A percentile compares a stretch with the other conserved stretches of the same genome.
phyloP scores from a whole-genome alignment of 2,888 invertebrate genomes.

The Augochlorella aurata region DNA sequence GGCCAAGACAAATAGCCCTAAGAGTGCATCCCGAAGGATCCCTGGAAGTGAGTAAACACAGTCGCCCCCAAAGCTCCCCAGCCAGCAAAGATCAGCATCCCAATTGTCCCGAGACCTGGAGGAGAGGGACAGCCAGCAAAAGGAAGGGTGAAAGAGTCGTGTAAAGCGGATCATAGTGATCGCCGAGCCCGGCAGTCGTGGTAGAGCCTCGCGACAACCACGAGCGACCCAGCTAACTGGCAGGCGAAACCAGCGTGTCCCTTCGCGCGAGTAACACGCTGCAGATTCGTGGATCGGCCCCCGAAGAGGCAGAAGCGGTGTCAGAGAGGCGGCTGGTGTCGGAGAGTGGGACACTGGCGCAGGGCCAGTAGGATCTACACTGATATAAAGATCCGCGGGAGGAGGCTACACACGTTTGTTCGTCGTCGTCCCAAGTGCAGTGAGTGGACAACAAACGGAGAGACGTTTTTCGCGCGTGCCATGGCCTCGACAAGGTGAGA shows the following conservation, averaged over 20 bases:
- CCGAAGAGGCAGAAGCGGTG: constrained; percentile 13
- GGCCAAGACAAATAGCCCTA: no score
- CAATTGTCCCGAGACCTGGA: no score
- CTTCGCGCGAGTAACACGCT: constrained; percentile 29
- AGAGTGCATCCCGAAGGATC: no score
- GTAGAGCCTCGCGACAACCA: constrained; percentile 63
- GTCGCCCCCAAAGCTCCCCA: no score
- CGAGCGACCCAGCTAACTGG: constrained; percentile 11
- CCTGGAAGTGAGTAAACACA: no score
- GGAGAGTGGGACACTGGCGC: constrained; percentile 66
- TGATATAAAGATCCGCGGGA: constrained; percentile 67
- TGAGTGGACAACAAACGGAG: constrained; percentile 58
- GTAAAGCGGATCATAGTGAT: constrained; percentile 56
- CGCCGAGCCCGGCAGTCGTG: constrained; percentile 59
- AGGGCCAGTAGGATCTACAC: constrained; percentile 66
- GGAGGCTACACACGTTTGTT: constrained; percentile 66
- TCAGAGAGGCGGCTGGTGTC: constrained; percentile 24
- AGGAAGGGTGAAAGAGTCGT: constrained; percentile 60
- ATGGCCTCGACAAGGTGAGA: constrained; percentile 16
- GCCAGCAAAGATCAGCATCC: no score
- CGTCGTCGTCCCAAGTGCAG: constrained; percentile 75
- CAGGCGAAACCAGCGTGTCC: constrained; percentile 12
- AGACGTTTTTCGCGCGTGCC: constrained; percentile 22
- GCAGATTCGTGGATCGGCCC: background rate
- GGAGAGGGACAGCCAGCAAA: constrained; percentile 29